Conservation (phyloP, 2,888 invertebrate genomes). For the Leucania comma region DNA sequence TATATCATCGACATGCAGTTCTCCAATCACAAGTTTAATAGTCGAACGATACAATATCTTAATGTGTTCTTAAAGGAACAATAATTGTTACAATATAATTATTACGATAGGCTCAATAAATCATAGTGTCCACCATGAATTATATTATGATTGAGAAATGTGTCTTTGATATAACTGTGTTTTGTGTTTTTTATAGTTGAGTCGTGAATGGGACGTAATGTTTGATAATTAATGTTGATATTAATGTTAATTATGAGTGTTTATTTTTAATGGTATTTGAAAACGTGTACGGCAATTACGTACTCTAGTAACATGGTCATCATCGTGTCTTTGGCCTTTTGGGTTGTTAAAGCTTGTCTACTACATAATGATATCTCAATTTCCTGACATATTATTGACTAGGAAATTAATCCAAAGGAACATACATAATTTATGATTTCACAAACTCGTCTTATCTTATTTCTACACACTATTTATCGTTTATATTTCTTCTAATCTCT, state of each 20-base stretch:
- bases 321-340: neutral
- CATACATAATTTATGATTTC: no score
- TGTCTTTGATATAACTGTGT: slow-evolving; percentile 74
- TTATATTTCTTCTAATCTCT: no score
- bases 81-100: slow-evolving; percentile 89
- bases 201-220: slow-evolving; percentile 36
- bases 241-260: neutral
- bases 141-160: slow-evolving; percentile 85
- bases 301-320: neutral
- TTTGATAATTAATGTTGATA: slow-evolving; percentile 13
- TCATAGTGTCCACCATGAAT: slow-evolving; percentile 83
- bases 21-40: slow-evolving; percentile 43
- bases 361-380: no score
- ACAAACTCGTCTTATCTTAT: no score
- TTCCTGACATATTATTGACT: no score
- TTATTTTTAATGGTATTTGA: neutral
- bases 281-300: neutral
- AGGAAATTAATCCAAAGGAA: no score
- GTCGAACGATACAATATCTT: slow-evolving; percentile 76
- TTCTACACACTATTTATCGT: no score
- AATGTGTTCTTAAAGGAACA: slow-evolving; percentile 84
- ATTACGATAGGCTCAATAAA: slow-evolving; percentile 84
- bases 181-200: slow-evolving; percentile 33
- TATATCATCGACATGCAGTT: slow-evolving; percentile 18
- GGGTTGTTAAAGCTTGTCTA: no score